These are phyloP conservation scores for Neoitamus cyanurus DNA, from an alignment of 2,888 invertebrate species.

Conservation along the genomic window DNA sequence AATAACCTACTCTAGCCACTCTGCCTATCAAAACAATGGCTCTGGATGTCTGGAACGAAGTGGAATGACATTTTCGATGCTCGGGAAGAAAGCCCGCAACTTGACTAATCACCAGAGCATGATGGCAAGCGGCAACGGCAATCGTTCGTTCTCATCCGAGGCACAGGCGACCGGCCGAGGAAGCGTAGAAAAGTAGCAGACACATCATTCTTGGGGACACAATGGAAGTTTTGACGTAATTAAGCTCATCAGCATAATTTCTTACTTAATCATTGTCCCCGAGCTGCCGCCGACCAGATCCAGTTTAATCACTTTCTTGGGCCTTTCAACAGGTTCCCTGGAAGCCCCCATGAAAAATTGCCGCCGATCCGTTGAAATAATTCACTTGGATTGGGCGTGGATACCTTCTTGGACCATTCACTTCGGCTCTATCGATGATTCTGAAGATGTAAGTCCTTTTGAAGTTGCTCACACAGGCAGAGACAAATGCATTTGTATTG, in stretches of 20 bases:
- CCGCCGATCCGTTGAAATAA: background rate
- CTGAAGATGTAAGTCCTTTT: too few species aligned
- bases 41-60: slow-evolving; percentile 20
- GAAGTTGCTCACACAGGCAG: too few species aligned
- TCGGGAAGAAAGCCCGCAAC: background rate
- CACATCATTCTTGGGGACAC: slow-evolving; percentile 40
- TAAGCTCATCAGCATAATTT: slow-evolving; percentile 50
- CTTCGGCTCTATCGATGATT: background rate
- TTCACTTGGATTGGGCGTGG: background rate
- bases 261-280: slow-evolving; percentile 42
- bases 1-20: slow-evolving; percentile 28
- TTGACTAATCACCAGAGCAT: slow-evolving; percentile 44
- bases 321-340: slow-evolving; percentile 16
- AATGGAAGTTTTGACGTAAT: slow-evolving; percentile 47
- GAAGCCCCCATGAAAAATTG: slow-evolving; percentile 8
- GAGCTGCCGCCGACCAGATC: background rate
- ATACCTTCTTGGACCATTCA: slow-evolving; percentile 1
- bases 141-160: slow-evolving; percentile 12
- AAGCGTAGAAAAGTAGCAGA: slow-evolving; percentile 47
- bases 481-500: too few species aligned
- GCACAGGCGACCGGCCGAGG: background rate
- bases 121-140: background rate
- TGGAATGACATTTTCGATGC: slow-evolving; percentile 33
- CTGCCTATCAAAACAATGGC: slow-evolving; percentile 31
- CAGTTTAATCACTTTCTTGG: slow-evolving; percentile 30